These are phyloP conservation scores for Telenomus remus DNA, from an alignment of 1,140 invertebrate genomes.

Conservation along the genomic window DNA sequence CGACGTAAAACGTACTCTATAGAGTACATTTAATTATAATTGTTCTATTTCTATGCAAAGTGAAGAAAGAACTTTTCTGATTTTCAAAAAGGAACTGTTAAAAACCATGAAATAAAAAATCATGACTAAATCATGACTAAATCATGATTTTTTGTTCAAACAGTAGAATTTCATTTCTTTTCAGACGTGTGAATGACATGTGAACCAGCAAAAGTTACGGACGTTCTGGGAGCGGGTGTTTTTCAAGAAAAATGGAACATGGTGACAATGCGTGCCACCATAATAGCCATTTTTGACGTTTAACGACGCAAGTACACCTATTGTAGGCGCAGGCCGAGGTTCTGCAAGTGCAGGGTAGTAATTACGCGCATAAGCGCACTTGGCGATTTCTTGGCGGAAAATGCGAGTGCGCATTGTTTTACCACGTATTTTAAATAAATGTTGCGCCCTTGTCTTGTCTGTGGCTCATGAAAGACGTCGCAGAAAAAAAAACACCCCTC, in stretches of 20 bases:
- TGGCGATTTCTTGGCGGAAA: constrained; percentile 44
- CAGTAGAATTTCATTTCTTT: too few species aligned
- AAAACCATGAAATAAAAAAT: too few species aligned
- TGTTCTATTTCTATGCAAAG: too few species aligned
- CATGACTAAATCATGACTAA: too few species aligned
- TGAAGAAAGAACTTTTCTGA: too few species aligned
- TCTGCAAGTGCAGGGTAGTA: constrained; percentile 48
- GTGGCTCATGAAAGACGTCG: constrained; percentile 16
- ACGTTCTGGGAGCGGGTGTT: constrained; percentile 11
- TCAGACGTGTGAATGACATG: not conserved
- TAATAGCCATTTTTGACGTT: constrained; percentile 60
- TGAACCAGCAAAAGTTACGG: constrained; percentile 21
- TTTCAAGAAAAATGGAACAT: constrained; percentile 48
- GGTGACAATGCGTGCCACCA: constrained; percentile 52
- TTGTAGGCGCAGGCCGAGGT: constrained; percentile 45
- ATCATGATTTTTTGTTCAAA: too few species aligned
- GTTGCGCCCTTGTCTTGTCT: constrained; percentile 46
- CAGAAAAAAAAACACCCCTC: too few species aligned
- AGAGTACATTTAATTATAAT: too few species aligned
- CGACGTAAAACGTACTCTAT: too few species aligned
- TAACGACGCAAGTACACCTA: constrained; percentile 60
- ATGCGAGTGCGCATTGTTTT: constrained; percentile 46
- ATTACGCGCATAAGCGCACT: constrained; percentile 58
- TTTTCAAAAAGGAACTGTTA: too few species aligned
- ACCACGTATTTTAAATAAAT: constrained; percentile 56